Base-by-base conservation (phyloP, 1,140 invertebrate species). In the Heterodera carotae region DNA sequence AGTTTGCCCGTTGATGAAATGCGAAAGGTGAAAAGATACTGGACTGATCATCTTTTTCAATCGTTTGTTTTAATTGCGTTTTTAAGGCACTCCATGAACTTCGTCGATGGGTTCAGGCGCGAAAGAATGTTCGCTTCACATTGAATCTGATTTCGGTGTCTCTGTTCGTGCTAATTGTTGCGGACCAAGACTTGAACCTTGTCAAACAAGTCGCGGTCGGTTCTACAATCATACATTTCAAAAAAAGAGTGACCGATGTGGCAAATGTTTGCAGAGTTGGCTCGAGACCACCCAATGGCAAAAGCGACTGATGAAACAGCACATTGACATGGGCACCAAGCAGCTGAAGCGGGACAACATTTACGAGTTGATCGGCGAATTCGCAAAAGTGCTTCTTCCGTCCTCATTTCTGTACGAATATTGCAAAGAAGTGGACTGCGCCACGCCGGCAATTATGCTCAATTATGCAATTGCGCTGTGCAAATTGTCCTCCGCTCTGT, bases 261-360 rank as follows among this genome's bases (percentile, higher is more conserved):
- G 6, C 34, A 39, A 22, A 34, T 39, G 22, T 74, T 53, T 73
- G 53, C 7, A 78, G 77, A 39, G 27, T 39, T 78, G 71, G 74
- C 56, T 79, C 33, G 77, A 78, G n/a, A 34, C 76, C 25, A 78
- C 75, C 69, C 53, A 68, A 60, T 78, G 77, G 77, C 74, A 77
- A 22, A 78, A 78, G 53, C 64, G 74, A 18, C 22, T 78, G 34
- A 34, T 39, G 18, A 78, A 78, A n/a, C 53, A 34, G 15, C 33
- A 68, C 22, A n/a, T 77, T 2, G 43, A 59, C 27, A 33, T 77
- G 59, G 60, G 34, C 25, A 78, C 31, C 56, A 71, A 33, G 25
- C 69, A 60, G 66, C 36, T 74, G 27, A 77, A 77, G 48, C 64
- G 74, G 27, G 77, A 77, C 15, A 53, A 39, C 22, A 62, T 78